These are phyloP conservation scores for Euspilapteryx auroguttella DNA, from an alignment of 2,888 invertebrate species.

Conservation along the genomic window DNA sequence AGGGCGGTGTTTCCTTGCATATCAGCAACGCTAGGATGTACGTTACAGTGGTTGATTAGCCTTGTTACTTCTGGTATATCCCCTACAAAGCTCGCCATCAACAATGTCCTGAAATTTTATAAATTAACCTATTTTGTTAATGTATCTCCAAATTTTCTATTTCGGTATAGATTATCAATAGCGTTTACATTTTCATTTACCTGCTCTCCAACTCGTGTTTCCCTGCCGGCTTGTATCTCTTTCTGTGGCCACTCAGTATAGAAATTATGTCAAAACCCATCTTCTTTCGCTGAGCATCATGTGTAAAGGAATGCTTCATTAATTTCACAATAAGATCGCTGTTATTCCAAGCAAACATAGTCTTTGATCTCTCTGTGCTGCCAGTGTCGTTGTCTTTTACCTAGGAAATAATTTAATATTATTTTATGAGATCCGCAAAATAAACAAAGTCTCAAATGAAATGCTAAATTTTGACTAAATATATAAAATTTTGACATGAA, in stretches of 20 bases:
- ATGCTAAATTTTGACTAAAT: too few relatives aligned
- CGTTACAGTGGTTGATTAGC: constrained; percentile 27
- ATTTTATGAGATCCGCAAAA: too few relatives aligned
- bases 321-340: background rate
- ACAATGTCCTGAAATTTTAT: constrained; percentile 19
- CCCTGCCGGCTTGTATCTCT: background rate
- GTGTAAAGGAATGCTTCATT: background rate
- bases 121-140: too few relatives aligned
- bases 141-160: too few relatives aligned
- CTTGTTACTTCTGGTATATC: constrained; percentile 21
- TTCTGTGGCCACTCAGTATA: background rate
- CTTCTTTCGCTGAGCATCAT: background rate
- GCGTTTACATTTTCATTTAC: too few relatives aligned
- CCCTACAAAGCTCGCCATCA: constrained; percentile 38
- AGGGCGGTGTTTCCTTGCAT: constrained; percentile 53
- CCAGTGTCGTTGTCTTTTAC: too few relatives aligned
- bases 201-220: background rate
- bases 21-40: constrained; percentile 53
- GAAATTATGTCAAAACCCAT: background rate
- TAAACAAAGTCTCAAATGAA: too few relatives aligned
- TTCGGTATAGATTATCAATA: too few relatives aligned
- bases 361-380: too few relatives aligned
- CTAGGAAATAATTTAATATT: too few relatives aligned
- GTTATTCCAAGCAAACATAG: background rate
- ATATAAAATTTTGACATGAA: too few relatives aligned